A percentile compares a stretch with the other conserved stretches of the same genome.
These are phyloP conservation scores for Marmota flaviventris DNA, from an alignment of 2,113 vertebrate species.

Conservation along the genomic window DNA sequence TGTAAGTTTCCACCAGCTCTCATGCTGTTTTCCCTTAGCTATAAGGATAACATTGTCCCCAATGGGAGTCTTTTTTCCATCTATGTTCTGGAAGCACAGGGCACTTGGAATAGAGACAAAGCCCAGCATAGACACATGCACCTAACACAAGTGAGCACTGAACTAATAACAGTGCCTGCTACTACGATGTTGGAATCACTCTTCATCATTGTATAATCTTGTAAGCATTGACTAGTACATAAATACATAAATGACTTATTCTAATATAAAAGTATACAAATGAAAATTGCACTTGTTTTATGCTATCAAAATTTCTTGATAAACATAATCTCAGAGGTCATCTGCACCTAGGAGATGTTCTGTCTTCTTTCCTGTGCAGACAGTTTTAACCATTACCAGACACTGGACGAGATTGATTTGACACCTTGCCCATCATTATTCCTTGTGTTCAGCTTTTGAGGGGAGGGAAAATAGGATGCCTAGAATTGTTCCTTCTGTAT, in stretches of 20 bases:
- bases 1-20: neutral
- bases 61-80: neutral
- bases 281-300: neutral
- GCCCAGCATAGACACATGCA: neutral
- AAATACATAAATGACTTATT: neutral
- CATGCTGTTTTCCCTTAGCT: neutral
- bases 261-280: neutral
- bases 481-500: neutral
- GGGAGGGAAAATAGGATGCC: neutral
- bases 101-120: neutral
- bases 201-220: neutral
- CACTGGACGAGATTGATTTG: neutral
- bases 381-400: neutral
- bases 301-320: neutral
- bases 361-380: neutral
- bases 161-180: neutral
- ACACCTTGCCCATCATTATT: neutral
- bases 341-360: neutral
- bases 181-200: neutral
- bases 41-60: neutral
- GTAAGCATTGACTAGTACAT: neutral
- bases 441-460: neutral
- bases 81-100: neutral
- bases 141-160: neutral
- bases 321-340: neutral